Evolutionary conservation across 2,113 vertebrate species (phyloP).

Genomic region (Dipodomys merriami): DNA sequence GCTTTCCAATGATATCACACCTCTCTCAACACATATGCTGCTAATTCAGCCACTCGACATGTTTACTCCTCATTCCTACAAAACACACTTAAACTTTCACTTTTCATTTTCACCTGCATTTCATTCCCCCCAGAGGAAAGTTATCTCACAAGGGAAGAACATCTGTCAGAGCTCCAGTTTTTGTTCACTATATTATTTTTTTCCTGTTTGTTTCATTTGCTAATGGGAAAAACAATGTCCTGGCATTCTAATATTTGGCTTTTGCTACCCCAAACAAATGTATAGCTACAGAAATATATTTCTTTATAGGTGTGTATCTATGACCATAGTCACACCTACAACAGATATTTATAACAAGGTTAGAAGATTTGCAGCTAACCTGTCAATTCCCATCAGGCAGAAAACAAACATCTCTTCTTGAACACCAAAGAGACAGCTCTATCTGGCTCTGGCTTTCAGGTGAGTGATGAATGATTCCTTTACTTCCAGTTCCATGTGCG

Average conservation of each 20-base stretch:
- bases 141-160: not conserved
- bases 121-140: conserved; percentile 52
- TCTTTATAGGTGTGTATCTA: not conserved
- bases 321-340: not conserved
- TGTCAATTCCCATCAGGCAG: conserved; percentile 41
- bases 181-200: conserved; percentile 24
- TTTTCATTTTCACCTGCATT: conserved; percentile 73
- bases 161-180: conserved; percentile 20
- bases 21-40: conserved; percentile 70
- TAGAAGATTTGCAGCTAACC: conserved; percentile 35
- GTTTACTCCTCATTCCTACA: conserved; percentile 68
- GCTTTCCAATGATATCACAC: conserved; percentile 61
- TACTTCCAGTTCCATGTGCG: not conserved
- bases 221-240: not conserved
- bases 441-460: conserved; percentile 34
- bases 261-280: not conserved
- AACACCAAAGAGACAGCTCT: conserved; percentile 43
- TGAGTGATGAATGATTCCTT: conserved; percentile 50
- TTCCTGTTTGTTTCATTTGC: not conserved
- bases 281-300: not conserved
- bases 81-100: conserved; percentile 69
- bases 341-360: not conserved
- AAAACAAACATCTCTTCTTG: conserved; percentile 50
- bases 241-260: not conserved
- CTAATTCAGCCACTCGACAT: conserved; percentile 50